phyloP scores from a whole-genome alignment of 2,797 vertebrate genomes.

The Silurus aristotelis region DNA sequence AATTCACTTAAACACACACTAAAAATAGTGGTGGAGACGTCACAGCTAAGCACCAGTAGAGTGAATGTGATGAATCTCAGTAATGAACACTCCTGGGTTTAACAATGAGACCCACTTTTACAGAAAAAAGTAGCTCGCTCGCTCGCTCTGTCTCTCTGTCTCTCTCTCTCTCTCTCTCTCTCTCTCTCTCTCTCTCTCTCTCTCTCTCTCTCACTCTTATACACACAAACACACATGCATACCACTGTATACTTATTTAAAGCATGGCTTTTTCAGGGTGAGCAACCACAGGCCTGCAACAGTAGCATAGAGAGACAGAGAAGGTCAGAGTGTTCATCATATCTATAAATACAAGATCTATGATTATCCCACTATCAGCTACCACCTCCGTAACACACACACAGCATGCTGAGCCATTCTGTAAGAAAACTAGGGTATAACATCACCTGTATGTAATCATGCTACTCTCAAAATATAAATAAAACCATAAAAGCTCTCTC shows the following conservation, averaged over 20 bases:
- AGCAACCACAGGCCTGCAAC: constrained; percentile 8
- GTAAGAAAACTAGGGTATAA: constrained; percentile 5
- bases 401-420: neutral
- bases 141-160: neutral
- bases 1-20: constrained; percentile 39
- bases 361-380: constrained; percentile 51
- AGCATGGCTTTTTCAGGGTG: neutral
- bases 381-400: constrained; percentile 20
- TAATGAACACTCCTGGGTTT: constrained; percentile 73
- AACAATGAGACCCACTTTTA: constrained; percentile 64
- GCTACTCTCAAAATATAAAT: neutral
- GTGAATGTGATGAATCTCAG: constrained; percentile 66
- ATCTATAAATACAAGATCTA: constrained; percentile 57
- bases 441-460: neutral
- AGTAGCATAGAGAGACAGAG: constrained; percentile 30
- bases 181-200: neutral
- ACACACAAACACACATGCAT: neutral
- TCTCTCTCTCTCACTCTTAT: neutral
- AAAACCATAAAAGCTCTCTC: neutral
- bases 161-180: neutral
- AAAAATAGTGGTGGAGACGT: constrained; percentile 66
- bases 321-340: constrained; percentile 54
- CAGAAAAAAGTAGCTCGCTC: constrained; percentile 40
- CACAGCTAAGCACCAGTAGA: constrained; percentile 62
- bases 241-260: constrained; percentile 26